phyloP scores from a whole-genome alignment of 2,888 invertebrate species.

The Ypsolopha sequella region DNA sequence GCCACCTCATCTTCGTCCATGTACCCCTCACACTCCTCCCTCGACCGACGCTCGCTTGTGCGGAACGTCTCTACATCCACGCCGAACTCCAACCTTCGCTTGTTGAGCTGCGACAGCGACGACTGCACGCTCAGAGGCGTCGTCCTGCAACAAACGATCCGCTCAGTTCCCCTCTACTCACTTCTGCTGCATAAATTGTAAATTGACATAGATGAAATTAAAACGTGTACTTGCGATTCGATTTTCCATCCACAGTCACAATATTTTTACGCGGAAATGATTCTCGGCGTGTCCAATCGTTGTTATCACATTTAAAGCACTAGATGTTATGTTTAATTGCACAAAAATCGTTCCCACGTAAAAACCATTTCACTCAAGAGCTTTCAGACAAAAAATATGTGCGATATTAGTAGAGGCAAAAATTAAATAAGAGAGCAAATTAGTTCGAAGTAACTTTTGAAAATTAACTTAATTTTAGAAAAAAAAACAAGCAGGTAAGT shows the following conservation, averaged over 20 bases:
- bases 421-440: slow-evolving; percentile 10
- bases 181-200: not conserved
- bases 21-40: slow-evolving; percentile 43
- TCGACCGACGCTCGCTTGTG: slow-evolving; percentile 39
- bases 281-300: slow-evolving; percentile 68
- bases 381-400: slow-evolving; percentile 60
- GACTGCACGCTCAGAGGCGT: slow-evolving; percentile 67
- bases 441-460: not conserved
- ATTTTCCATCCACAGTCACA: slow-evolving; percentile 70
- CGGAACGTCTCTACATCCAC: slow-evolving; percentile 62
- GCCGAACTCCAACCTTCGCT: slow-evolving; percentile 76
- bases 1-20: slow-evolving; percentile 55
- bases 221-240: slow-evolving; percentile 64
- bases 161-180: not conserved
- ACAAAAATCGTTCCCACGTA: slow-evolving; percentile 72
- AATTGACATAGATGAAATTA: slow-evolving; percentile 24
- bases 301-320: slow-evolving; percentile 59
- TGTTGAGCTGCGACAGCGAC: slow-evolving; percentile 76
- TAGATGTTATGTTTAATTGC: slow-evolving; percentile 49
- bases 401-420: slow-evolving; percentile 25
- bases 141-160: slow-evolving; percentile 57
- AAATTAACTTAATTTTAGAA: not conserved
- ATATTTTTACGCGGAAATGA: slow-evolving; percentile 72
- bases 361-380: slow-evolving; percentile 72
- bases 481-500: not conserved